Conservation (phyloP, 2,888 invertebrate species). For the Euplagia quadripunctaria region DNA sequence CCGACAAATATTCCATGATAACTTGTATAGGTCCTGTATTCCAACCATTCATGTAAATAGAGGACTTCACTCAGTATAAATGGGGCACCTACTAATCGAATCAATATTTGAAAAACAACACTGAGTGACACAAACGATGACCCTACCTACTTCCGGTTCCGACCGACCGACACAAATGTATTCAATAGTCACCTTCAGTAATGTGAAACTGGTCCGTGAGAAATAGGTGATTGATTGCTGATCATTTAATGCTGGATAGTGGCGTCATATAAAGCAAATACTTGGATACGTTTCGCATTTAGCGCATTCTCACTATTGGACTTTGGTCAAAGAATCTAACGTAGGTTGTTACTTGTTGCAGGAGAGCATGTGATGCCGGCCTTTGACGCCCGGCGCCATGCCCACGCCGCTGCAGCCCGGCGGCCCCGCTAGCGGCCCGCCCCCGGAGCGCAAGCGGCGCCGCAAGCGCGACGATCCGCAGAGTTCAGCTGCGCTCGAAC, state of each 20-base stretch:
- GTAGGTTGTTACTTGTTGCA: slow-evolving; percentile 69
- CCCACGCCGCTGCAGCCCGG: slow-evolving; percentile 88
- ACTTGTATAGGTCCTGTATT: slow-evolving; percentile 4
- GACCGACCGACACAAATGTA: slow-evolving; percentile 71
- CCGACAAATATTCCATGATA: slow-evolving; percentile 42
- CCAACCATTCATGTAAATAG: slow-evolving; percentile 11
- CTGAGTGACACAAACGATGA: slow-evolving; percentile 71
- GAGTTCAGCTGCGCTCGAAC: slow-evolving; percentile 86
- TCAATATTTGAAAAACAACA: slow-evolving; percentile 73
- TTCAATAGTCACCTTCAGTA: slow-evolving; percentile 78
- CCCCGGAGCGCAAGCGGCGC: slow-evolving; percentile 88
- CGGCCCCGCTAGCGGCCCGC: slow-evolving; percentile 88
- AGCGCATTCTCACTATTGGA: not conserved
- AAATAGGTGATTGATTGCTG: slow-evolving; percentile 70
- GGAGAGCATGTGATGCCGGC: slow-evolving; percentile 89
- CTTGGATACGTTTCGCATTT: slow-evolving; percentile 24
- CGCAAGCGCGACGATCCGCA: slow-evolving; percentile 89
- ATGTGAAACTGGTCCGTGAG: slow-evolving; percentile 79
- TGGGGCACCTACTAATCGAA: slow-evolving; percentile 54
- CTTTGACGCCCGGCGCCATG: slow-evolving; percentile 88
- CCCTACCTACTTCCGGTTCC: slow-evolving; percentile 80
- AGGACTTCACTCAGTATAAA: slow-evolving; percentile 42
- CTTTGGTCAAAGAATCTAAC: not conserved
- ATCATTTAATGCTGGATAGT: slow-evolving; percentile 53
- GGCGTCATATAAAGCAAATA: slow-evolving; percentile 49